Conservation (phyloP, 2,113 vertebrate genomes). For the Oreochromis tanganicae region DNA sequence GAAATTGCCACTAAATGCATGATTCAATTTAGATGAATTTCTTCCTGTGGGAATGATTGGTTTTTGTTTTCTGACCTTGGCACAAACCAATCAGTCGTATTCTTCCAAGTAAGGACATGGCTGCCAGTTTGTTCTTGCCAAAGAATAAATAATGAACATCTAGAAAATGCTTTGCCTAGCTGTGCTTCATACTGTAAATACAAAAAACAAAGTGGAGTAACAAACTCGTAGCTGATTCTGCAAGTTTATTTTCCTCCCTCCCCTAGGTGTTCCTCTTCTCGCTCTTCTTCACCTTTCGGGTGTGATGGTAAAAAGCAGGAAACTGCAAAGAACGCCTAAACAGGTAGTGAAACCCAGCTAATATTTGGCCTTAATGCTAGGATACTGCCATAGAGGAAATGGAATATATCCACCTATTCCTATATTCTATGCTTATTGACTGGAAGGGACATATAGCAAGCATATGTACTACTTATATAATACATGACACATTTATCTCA, state of each 20-base stretch:
- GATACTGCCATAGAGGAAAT: constrained; percentile 58
- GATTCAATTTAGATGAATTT: constrained; percentile 15
- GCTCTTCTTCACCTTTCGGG: neutral
- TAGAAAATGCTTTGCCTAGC: neutral
- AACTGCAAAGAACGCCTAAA: neutral
- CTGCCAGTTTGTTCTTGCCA: neutral
- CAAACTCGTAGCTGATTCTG: neutral
- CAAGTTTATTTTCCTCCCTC: neutral
- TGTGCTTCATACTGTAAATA: neutral
- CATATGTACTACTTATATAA: constrained; percentile 30
- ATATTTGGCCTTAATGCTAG: constrained; percentile 64
- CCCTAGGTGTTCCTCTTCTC: neutral
- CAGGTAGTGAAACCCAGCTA: neutral
- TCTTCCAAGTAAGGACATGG: neutral
- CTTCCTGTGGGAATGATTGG: constrained; percentile 38
- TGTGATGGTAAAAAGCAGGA: neutral
- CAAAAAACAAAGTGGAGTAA: neutral
- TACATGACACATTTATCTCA: constrained; percentile 11
- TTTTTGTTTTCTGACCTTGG: constrained; percentile 38
- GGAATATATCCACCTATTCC: constrained; percentile 7
- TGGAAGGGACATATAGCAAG: constrained; percentile 8
- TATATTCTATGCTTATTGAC: constrained; percentile 8
- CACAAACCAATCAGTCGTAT: neutral
- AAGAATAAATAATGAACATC: neutral
- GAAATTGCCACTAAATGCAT: neutral